These are phyloP conservation scores for Pentalonia nigronervosa DNA, from an alignment of 1,140 invertebrate species.

Conservation along the genomic window DNA sequence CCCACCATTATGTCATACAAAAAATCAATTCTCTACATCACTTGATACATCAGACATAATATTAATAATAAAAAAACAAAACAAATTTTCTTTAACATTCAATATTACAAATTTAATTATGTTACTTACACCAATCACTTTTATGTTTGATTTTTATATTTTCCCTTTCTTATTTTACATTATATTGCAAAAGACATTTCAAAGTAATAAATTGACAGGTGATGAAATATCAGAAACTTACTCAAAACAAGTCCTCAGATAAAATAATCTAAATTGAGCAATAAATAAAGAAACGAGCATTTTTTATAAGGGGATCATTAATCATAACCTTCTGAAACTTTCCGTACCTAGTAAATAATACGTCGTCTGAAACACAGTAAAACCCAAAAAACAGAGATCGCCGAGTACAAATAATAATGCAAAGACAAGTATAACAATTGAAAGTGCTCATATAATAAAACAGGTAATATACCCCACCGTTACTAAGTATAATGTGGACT, in stretches of 20 bases:
- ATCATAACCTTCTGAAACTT: conserved; percentile 32
- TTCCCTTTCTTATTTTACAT: neutral
- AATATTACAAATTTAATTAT: neutral
- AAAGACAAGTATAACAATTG: neutral
- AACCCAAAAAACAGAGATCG: neutral
- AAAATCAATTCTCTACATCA: neutral
- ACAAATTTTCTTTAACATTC: neutral
- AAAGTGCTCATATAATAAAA: no score
- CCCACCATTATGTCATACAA: neutral
- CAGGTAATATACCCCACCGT: no score
- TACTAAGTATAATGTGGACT: no score
- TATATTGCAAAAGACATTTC: neutral
- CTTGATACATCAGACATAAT: neutral
- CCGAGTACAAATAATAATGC: neutral
- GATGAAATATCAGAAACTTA: neutral
- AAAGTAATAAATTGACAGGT: conserved; percentile 33
- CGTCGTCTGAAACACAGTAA: neutral
- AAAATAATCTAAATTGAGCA: conserved; percentile 35
- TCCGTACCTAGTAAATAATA: conserved; percentile 30
- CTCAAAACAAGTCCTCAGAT: neutral
- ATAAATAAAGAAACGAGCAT: neutral
- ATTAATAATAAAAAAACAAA: neutral
- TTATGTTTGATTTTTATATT: neutral
- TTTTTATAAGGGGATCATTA: neutral
- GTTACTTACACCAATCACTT: neutral